Evolutionary conservation across 2,113 vertebrate genomes (phyloP).

Genomic region (Rutilus rutilus): DNA sequence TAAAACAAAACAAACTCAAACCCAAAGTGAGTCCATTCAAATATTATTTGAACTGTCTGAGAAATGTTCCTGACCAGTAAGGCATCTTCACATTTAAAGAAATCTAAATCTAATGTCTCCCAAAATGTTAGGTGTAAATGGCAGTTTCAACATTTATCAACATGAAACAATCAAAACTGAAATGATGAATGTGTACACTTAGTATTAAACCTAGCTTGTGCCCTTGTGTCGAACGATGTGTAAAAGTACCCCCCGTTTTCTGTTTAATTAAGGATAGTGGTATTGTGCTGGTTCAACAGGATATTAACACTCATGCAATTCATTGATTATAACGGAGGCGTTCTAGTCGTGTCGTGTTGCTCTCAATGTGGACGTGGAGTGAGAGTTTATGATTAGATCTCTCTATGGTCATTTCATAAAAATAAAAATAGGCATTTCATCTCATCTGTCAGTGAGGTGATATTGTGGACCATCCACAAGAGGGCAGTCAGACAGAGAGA

Average conservation of each 20-base stretch:
- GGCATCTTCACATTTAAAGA: constrained; percentile 29
- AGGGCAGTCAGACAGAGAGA: constrained; percentile 47
- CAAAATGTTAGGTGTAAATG: background rate
- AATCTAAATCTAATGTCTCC: background rate
- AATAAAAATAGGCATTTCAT: background rate
- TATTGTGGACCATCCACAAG: constrained; percentile 46
- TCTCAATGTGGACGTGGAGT: background rate
- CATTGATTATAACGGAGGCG: background rate
- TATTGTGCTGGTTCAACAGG: constrained; percentile 4
- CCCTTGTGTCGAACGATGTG: background rate
- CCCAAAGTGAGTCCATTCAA: background rate
- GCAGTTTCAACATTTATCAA: constrained; percentile 5
- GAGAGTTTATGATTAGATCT: background rate
- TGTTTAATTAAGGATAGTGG: background rate
- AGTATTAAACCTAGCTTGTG: background rate
- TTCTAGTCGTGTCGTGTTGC: background rate
- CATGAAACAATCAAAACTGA: background rate
- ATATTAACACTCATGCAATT: background rate
- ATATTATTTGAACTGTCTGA: background rate
- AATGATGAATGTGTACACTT: background rate
- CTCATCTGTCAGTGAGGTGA: constrained; percentile 15
- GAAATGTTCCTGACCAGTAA: background rate
- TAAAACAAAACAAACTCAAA: background rate
- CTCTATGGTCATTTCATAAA: background rate
- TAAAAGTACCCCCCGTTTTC: constrained; percentile 3